Conservation (phyloP, 1,140 invertebrate species). For the Caerostris darwini region DNA sequence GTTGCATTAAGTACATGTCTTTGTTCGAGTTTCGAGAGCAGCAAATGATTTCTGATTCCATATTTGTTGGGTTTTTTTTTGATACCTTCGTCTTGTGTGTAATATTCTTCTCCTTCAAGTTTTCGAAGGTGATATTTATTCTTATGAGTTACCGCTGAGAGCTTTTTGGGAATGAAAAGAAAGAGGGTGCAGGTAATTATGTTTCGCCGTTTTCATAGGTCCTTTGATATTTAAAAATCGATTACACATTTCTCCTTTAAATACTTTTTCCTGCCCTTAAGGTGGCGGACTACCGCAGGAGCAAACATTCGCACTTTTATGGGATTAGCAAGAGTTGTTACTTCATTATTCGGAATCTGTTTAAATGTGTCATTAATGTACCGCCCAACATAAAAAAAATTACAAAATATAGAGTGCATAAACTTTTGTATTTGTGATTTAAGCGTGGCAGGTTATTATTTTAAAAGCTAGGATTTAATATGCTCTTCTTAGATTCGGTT, state of each 20-base stretch:
- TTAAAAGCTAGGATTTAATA: too few species aligned
- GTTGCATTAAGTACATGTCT: constrained; percentile 68
- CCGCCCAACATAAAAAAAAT: background rate
- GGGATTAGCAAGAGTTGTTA: background rate
- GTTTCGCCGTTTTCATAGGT: constrained; percentile 29
- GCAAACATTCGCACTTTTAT: background rate
- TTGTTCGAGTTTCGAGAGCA: constrained; percentile 46
- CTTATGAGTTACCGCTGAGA: background rate
- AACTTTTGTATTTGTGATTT: background rate
- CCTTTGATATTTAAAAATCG: constrained; percentile 49
- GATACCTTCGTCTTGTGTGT: background rate
- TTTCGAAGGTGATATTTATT: constrained; percentile 57
- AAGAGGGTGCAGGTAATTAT: constrained; percentile 11
- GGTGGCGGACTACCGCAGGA: background rate
- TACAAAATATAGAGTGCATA: background rate
- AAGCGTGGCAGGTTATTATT: background rate
- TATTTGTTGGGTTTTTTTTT: background rate
- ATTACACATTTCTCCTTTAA: constrained; percentile 23
- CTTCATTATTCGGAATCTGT: background rate
- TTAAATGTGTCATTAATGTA: background rate
- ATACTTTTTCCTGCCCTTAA: background rate
- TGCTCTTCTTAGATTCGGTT: too few species aligned
- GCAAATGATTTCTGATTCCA: constrained; percentile 40
- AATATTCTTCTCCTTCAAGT: background rate
- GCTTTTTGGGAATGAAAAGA: background rate